These are phyloP conservation scores for Nymphalis io DNA, from an alignment of 1,140 invertebrate species.

Conservation along the genomic window DNA sequence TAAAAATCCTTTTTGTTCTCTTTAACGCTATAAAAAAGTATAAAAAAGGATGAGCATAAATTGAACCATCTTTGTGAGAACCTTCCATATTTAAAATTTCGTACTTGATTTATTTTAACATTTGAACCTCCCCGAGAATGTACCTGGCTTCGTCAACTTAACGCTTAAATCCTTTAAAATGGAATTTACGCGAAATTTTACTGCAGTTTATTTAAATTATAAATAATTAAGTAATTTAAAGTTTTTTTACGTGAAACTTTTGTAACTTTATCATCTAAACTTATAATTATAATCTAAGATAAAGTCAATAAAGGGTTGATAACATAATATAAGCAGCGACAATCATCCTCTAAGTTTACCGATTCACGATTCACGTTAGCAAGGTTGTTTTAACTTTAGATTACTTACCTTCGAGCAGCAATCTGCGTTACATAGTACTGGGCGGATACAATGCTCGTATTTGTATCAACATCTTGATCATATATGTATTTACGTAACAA, in stretches of 20 bases:
- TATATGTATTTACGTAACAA: not conserved
- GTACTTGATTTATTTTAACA: not conserved
- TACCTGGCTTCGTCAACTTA: not conserved
- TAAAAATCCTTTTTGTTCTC: not conserved
- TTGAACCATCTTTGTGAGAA: not conserved
- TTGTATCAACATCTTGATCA: slow-evolving; percentile 20
- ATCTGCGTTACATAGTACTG: slow-evolving; percentile 13
- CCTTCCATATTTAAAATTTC: slow-evolving; percentile 5
- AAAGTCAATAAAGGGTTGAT: not conserved
- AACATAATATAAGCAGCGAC: not conserved
- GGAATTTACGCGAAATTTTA: not conserved
- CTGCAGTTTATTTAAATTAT: no score
- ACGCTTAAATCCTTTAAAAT: not conserved
- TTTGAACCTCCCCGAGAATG: slow-evolving; percentile 2
- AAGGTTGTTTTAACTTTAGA: slow-evolving; percentile 25
- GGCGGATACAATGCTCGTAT: slow-evolving; percentile 4
- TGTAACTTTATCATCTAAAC: not conserved
- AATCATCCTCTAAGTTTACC: slow-evolving; percentile 2
- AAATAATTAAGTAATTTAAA: no score
- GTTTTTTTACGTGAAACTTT: not conserved
- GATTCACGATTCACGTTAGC: not conserved
- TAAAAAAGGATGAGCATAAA: not conserved
- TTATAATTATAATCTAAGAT: slow-evolving; percentile 2
- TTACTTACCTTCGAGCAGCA: slow-evolving; percentile 18
- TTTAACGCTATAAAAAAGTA: not conserved